Evolutionary conservation across 2,797 vertebrate genomes (phyloP).

Genomic region (Clarias fuscus): DNA sequence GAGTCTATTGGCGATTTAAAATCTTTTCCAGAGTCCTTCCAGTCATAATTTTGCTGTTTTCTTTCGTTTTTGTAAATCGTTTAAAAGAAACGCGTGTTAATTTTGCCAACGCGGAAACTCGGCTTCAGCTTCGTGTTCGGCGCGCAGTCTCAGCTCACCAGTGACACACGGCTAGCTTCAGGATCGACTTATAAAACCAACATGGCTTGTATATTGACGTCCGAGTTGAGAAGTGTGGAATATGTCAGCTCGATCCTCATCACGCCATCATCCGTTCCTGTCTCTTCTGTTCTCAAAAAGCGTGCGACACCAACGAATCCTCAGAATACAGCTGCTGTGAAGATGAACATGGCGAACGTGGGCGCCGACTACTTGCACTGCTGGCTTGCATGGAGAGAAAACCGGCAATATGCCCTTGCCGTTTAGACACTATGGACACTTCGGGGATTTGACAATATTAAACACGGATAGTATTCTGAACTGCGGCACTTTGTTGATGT

Average conservation of each 20-base stretch:
- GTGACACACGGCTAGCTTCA: not conserved
- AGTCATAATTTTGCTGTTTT: not conserved
- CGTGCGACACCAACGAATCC: constrained; percentile 62
- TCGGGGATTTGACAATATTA: not conserved
- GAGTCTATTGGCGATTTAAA: not conserved
- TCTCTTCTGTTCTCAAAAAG: constrained; percentile 44
- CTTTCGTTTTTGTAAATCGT: not conserved
- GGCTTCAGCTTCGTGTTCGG: not conserved
- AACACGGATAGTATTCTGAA: constrained; percentile 49
- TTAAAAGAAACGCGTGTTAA: not conserved
- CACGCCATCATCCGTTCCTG: not conserved
- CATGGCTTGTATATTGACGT: constrained; percentile 63
- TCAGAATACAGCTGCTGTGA: constrained; percentile 47
- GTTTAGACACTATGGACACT: constrained; percentile 51
- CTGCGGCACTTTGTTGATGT: constrained; percentile 3
- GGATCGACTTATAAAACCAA: constrained; percentile 15
- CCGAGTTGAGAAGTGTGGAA: constrained; percentile 17
- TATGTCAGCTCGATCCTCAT: constrained; percentile 16
- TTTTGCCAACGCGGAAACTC: not conserved
- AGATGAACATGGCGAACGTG: constrained; percentile 51
- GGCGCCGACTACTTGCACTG: constrained; percentile 50
- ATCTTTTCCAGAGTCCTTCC: not conserved
- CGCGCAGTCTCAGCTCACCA: not conserved
- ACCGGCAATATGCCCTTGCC: not conserved
- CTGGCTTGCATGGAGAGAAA: constrained; percentile 7